phyloP scores from a whole-genome alignment of 2,113 vertebrate genomes.

The Callipepla californica region DNA sequence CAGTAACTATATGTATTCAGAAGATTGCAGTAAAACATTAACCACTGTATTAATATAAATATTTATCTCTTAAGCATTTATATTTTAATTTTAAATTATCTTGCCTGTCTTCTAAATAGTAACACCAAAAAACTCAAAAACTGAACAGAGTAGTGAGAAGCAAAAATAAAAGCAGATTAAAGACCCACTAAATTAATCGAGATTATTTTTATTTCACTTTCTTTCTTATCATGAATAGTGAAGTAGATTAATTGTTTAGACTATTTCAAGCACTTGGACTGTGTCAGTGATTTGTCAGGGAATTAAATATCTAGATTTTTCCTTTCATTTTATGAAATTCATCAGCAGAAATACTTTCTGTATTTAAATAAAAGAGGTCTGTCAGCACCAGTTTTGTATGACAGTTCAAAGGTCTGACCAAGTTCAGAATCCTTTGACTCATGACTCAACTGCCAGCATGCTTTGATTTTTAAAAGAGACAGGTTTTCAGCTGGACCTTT shows the following conservation, averaged over 20 bases:
- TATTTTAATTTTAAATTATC: conserved; percentile 47
- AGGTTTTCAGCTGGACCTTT: neutral
- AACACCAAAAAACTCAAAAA: neutral
- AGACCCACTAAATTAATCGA: neutral
- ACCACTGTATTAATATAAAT: too few relatives aligned
- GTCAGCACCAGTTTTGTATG: neutral
- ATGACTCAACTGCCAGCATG: neutral
- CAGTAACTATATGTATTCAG: neutral
- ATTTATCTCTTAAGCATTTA: neutral
- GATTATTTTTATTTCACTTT: too few relatives aligned
- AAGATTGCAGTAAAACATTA: conserved; percentile 14
- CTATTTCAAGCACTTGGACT: neutral
- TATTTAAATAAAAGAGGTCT: neutral
- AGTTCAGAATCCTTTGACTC: neutral
- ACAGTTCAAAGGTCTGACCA: neutral
- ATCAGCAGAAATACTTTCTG: neutral
- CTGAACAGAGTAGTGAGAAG: neutral
- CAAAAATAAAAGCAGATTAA: neutral
- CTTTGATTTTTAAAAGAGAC: neutral
- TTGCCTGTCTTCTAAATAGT: neutral
- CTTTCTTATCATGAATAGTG: neutral
- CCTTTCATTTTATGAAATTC: neutral
- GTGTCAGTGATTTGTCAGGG: neutral
- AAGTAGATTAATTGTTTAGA: neutral
- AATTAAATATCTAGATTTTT: neutral